phyloP scores from a whole-genome alignment of 2,113 vertebrate genomes.

The Aspiorhynchus laticeps region DNA sequence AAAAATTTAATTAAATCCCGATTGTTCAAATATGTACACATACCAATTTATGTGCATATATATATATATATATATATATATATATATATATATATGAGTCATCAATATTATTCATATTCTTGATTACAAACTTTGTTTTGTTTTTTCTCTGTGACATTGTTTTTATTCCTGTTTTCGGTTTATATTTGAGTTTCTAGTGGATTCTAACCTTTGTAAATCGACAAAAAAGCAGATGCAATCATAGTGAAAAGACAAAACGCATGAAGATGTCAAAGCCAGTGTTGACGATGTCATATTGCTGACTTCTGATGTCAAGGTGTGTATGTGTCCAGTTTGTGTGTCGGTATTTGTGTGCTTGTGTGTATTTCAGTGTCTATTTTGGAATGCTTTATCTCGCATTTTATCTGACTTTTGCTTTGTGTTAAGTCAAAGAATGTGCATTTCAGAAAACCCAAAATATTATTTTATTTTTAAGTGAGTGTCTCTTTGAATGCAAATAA shows the following conservation, averaged over 20 bases:
- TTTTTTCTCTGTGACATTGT: slow-evolving; percentile 60
- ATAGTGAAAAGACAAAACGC: slow-evolving; percentile 70
- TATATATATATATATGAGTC: slow-evolving; percentile 29
- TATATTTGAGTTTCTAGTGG: slow-evolving; percentile 68
- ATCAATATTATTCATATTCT: slow-evolving; percentile 56
- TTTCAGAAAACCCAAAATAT: slow-evolving; percentile 47
- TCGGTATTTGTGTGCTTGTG: slow-evolving; percentile 68
- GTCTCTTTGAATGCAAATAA: slow-evolving; percentile 40
- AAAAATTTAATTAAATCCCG: slow-evolving; percentile 42
- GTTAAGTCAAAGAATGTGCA: slow-evolving; percentile 52
- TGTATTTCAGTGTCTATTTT: slow-evolving; percentile 63
- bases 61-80: slow-evolving; percentile 18
- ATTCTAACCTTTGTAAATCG: slow-evolving; percentile 66
- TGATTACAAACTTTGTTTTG: slow-evolving; percentile 54
- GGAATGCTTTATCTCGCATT: slow-evolving; percentile 68
- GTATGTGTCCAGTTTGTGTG: slow-evolving; percentile 67
- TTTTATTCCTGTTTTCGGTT: slow-evolving; percentile 64
- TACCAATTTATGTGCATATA: slow-evolving; percentile 47
- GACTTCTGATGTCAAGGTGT: slow-evolving; percentile 72
- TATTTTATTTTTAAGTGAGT: slow-evolving; percentile 55
- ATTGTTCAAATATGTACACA: slow-evolving; percentile 58
- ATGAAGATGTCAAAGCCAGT: slow-evolving; percentile 72
- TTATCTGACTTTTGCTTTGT: slow-evolving; percentile 47
- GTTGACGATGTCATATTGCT: slow-evolving; percentile 71
- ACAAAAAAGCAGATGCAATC: slow-evolving; percentile 71